These are phyloP conservation scores for Caenorhabditis angaria DNA, from an alignment of 2,888 invertebrate species.

Conservation along the genomic window DNA sequence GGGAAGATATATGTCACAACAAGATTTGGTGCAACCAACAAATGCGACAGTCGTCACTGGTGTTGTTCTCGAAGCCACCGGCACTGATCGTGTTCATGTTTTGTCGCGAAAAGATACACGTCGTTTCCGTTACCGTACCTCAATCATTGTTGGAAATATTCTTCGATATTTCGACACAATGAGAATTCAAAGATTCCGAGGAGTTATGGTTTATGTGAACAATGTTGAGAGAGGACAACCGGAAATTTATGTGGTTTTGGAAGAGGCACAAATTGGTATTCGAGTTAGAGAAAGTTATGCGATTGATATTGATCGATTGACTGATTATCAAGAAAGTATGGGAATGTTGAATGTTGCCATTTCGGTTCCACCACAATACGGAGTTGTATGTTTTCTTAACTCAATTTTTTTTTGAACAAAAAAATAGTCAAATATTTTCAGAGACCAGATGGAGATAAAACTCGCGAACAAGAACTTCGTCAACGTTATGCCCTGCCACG, in stretches of 20 bases:
- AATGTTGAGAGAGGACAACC: conserved; percentile 70
- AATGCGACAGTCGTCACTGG: conserved; percentile 71
- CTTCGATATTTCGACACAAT: conserved; percentile 71
- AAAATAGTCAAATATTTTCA: conserved; percentile 15
- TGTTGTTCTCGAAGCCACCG: conserved; percentile 67
- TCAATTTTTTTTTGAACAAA: not conserved
- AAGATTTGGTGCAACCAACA: conserved; percentile 69
- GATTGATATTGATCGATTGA: conserved; percentile 65
- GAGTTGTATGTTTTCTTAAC: conserved; percentile 49
- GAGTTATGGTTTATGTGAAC: conserved; percentile 70
- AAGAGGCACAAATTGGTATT: conserved; percentile 70
- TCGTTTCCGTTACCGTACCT: conserved; percentile 62
- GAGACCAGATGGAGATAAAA: conserved; percentile 70
- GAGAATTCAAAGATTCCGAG: conserved; percentile 68
- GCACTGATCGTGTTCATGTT: conserved; percentile 65
- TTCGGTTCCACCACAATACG: conserved; percentile 66
- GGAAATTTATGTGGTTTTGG: conserved; percentile 71
- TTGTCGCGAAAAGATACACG: conserved; percentile 60
- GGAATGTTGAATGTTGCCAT: conserved; percentile 69
- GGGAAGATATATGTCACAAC: conserved; percentile 65
- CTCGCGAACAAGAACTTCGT: conserved; percentile 62
- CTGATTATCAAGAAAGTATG: conserved; percentile 68
- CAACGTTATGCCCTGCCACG: conserved; percentile 64
- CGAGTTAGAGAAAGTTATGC: conserved; percentile 68
- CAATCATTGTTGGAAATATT: conserved; percentile 69